Conservation (phyloP, 2,888 invertebrate genomes). For the Chloromyia formosa region DNA sequence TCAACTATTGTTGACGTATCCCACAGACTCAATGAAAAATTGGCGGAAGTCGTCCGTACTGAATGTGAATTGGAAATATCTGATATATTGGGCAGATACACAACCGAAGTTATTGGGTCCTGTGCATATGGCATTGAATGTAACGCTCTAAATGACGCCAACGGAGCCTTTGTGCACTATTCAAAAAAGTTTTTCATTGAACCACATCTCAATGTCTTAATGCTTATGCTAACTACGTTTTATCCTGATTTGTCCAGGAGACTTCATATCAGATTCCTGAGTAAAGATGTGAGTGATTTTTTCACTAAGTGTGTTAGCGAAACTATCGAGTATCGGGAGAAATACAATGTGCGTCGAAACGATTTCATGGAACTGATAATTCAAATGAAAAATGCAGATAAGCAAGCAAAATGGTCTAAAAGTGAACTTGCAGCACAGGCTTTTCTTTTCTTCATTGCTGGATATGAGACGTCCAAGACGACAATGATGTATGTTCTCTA, state of each 20-base stretch:
- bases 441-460: conserved; percentile 63
- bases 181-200: conserved; percentile 53
- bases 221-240: not conserved
- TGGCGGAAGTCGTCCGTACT: conserved; percentile 49
- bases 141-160: conserved; percentile 62
- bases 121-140: conserved; percentile 66
- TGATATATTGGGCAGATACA: conserved; percentile 62
- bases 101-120: conserved; percentile 66
- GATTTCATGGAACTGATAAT: conserved; percentile 67
- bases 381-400: conserved; percentile 55
- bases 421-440: conserved; percentile 60
- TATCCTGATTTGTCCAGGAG: not conserved
- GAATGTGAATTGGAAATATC: conserved; percentile 62
- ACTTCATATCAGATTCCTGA: conserved; percentile 51
- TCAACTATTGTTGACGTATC: conserved; percentile 52
- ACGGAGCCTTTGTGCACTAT: conserved; percentile 59
- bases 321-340: conserved; percentile 61
- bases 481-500: conserved; percentile 68
- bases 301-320: conserved; percentile 58
- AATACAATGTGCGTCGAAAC: conserved; percentile 60
- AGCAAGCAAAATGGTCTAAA: conserved; percentile 48
- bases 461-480: conserved; percentile 72
- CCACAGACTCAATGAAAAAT: conserved; percentile 46
- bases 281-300: conserved; percentile 55
- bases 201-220: conserved; percentile 5